Percentiles rank a stretch among this genome's conserved stretches.
Evolutionary conservation across 2,888 invertebrate genomes (phyloP).

Genomic region (Dynastes grantii): DNA sequence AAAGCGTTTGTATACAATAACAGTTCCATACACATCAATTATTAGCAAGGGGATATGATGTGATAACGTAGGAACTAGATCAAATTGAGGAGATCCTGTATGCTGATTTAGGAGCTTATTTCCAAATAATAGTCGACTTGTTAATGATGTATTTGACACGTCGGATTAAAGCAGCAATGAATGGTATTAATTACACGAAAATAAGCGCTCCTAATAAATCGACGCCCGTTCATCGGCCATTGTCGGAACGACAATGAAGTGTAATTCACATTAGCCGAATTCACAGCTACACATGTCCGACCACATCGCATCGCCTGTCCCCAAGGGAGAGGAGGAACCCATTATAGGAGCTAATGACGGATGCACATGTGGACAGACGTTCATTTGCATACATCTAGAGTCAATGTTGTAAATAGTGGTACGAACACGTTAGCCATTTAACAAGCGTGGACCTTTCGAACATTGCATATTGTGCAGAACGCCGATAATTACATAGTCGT

Average conservation of each 20-base stretch:
- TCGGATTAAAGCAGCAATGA: conserved; percentile 5
- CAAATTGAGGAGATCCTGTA: too few species aligned
- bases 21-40: too few species aligned
- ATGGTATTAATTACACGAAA: conserved; percentile 44
- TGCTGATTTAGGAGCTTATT: too few species aligned
- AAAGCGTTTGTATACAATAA: too few species aligned
- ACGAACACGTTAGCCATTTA: conserved; percentile 30
- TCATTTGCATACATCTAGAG: conserved; percentile 52
- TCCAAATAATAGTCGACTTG: conserved; percentile 1
- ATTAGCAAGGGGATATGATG: too few species aligned
- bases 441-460: not conserved
- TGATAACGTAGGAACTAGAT: too few species aligned
- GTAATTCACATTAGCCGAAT: conserved; percentile 56
- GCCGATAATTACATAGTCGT: conserved; percentile 11
- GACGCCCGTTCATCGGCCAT: conserved; percentile 48
- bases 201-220: conserved; percentile 54
- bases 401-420: conserved; percentile 44
- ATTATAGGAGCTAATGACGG: conserved; percentile 54
- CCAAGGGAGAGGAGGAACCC: conserved; percentile 23
- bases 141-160: conserved; percentile 1
- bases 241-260: conserved; percentile 57
- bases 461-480: not conserved
- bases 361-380: conserved; percentile 47
- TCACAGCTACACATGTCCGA: conserved; percentile 54
- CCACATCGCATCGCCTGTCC: not conserved